phyloP scores from a whole-genome alignment of 2,888 invertebrate genomes.

The Mimumesa dahlbomi region DNA sequence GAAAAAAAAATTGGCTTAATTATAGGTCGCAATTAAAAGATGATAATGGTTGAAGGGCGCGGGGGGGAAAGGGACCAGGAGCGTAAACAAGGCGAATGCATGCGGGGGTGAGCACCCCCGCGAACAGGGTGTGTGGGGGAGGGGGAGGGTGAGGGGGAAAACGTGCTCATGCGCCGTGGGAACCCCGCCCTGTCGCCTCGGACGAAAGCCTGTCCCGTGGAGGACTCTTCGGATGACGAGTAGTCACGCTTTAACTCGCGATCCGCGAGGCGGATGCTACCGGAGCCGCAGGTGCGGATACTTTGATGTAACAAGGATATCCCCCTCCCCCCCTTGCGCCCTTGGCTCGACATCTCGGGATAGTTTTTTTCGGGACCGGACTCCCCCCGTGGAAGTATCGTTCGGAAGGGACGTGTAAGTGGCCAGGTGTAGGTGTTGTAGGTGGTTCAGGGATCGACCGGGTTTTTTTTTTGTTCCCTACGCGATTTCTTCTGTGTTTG shows the following conservation, averaged over 20 bases:
- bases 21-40: slow-evolving; percentile 67
- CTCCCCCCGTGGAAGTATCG: no score
- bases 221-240: slow-evolving; percentile 62
- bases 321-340: slow-evolving; percentile 14
- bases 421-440: no score
- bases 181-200: slow-evolving; percentile 77
- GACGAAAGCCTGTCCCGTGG: slow-evolving; percentile 59
- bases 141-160: slow-evolving; percentile 36
- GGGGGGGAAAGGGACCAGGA: slow-evolving; percentile 42
- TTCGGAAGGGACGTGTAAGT: no score
- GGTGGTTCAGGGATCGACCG: not conserved
- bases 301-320: slow-evolving; percentile 45
- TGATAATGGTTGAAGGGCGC: slow-evolving; percentile 60
- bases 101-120: slow-evolving; percentile 37
- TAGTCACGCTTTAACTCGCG: slow-evolving; percentile 71
- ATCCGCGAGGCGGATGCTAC: slow-evolving; percentile 70
- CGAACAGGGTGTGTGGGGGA: slow-evolving; percentile 40
- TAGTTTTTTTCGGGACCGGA: no score
- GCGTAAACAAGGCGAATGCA: slow-evolving; percentile 72
- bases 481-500: not conserved
- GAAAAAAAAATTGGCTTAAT: slow-evolving; percentile 63
- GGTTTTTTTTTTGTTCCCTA: not conserved
- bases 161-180: slow-evolving; percentile 73
- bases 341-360: not conserved
- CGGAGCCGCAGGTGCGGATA: slow-evolving; percentile 50